Evolutionary conservation across 2,888 invertebrate genomes (phyloP).

Genomic region (Cephus rjabovi): DNA sequence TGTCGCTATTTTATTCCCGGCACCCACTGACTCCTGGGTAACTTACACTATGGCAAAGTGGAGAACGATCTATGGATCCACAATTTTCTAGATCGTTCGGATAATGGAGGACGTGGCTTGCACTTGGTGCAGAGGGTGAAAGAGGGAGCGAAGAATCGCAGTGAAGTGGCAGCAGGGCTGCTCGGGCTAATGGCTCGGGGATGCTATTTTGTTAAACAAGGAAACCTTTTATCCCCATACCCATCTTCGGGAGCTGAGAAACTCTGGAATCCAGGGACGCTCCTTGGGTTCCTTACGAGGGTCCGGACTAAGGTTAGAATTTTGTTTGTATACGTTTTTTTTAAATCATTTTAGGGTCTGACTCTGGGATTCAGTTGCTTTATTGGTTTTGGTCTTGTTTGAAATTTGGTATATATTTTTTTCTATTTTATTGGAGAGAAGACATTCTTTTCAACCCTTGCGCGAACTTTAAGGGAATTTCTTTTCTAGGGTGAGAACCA

Average conservation of each 20-base stretch:
- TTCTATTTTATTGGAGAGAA: not conserved
- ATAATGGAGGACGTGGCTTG: not conserved
- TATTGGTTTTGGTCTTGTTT: not conserved
- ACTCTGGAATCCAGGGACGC: conserved; percentile 48
- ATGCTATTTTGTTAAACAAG: conserved; percentile 65
- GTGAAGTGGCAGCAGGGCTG: conserved; percentile 55
- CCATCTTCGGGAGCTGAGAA: conserved; percentile 32
- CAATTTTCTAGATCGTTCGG: not conserved
- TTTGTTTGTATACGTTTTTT: not conserved
- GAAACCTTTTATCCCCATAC: conserved; percentile 64
- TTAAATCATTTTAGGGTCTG: not conserved
- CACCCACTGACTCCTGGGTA: not conserved
- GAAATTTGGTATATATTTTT: not conserved
- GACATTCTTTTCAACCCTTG: not conserved
- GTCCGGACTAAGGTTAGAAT: not conserved
- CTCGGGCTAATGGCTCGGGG: conserved; percentile 63
- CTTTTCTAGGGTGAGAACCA: not conserved
- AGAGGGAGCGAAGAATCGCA: conserved; percentile 54
- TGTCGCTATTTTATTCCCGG: not conserved
- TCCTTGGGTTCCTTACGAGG: conserved; percentile 23
- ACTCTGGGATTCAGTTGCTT: not conserved
- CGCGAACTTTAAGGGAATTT: not conserved
- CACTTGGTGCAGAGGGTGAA: not conserved
- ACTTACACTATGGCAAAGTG: not conserved
- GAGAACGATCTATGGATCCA: not conserved